Evolutionary conservation across 2,888 invertebrate species (phyloP).

Genomic region (Seira musarum): DNA sequence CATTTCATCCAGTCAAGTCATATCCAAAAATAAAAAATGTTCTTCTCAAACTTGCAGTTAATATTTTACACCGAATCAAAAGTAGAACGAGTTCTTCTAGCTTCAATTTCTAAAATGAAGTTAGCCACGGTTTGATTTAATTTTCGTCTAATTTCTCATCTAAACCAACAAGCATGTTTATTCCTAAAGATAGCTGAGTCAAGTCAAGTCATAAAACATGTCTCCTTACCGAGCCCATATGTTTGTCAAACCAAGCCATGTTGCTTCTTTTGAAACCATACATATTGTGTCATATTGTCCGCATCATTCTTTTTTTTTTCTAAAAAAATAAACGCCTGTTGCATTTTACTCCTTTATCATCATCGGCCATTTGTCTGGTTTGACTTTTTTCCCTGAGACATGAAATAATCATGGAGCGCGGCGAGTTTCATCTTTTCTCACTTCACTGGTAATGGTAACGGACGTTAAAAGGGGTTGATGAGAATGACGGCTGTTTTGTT

Average conservation of each 20-base stretch:
- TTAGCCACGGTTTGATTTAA: no score
- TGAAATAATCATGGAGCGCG: slow-evolving; percentile 42
- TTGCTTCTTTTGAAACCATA: slow-evolving; percentile 13
- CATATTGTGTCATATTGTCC: slow-evolving; percentile 28
- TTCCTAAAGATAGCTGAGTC: no score
- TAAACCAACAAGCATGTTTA: no score
- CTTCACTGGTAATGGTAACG: slow-evolving; percentile 50
- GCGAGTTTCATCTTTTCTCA: slow-evolving; percentile 49
- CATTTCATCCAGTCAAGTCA: slow-evolving; percentile 53
- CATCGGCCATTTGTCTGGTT: slow-evolving; percentile 45
- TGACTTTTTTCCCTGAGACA: slow-evolving; percentile 40
- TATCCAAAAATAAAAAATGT: slow-evolving; percentile 4
- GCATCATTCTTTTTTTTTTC: not conserved
- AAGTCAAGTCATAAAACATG: no score
- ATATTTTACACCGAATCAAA: no score
- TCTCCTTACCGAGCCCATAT: no score
- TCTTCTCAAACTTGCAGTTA: no score
- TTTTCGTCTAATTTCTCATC: no score
- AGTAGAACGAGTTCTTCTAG: no score
- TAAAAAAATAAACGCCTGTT: slow-evolving; percentile 44
- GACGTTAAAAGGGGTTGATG: slow-evolving; percentile 34
- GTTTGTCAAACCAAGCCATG: no score
- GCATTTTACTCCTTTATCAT: slow-evolving; percentile 35
- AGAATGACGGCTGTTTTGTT: slow-evolving; percentile 12
- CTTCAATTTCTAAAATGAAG: no score